A percentile compares a stretch with the other conserved stretches of the same genome.
phyloP scores from a whole-genome alignment of 2,888 invertebrate species.

The Saturnia pavonia region DNA sequence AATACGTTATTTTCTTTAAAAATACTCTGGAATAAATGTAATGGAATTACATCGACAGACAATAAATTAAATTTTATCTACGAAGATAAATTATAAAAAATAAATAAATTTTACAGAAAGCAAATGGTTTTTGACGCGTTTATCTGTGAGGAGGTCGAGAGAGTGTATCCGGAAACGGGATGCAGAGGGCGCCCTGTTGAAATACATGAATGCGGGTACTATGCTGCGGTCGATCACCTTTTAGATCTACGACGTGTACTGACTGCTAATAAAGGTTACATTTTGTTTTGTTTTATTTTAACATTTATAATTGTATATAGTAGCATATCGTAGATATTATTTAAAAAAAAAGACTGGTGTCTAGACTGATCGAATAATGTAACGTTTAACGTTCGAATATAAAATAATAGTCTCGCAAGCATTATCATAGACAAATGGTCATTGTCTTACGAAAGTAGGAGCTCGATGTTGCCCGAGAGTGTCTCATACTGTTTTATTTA shows the following conservation, averaged over 20 bases:
- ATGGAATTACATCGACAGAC: neutral
- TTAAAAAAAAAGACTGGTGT: too few relatives aligned
- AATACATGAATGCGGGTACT: constrained; percentile 5
- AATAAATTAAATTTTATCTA: constrained; percentile 1
- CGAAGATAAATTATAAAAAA: neutral
- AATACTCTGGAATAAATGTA: neutral
- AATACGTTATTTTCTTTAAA: neutral
- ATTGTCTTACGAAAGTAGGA: too few relatives aligned
- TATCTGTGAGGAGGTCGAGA: constrained; percentile 6
- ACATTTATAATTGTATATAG: too few relatives aligned
- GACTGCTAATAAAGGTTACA: neutral
- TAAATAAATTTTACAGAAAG: neutral
- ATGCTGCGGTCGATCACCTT: neutral
- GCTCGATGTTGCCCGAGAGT: too few relatives aligned
- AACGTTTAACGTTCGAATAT: too few relatives aligned
- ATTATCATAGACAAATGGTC: too few relatives aligned
- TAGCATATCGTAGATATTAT: too few relatives aligned
- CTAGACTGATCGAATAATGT: too few relatives aligned
- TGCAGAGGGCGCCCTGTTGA: constrained; percentile 20
- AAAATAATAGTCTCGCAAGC: too few relatives aligned
- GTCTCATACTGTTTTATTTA: too few relatives aligned
- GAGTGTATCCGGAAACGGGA: constrained; percentile 25
- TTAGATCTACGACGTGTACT: neutral
- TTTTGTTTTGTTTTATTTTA: neutral
- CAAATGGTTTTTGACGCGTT: neutral